phyloP scores from a whole-genome alignment of 2,888 invertebrate species.

The Pegoplata infirma region DNA sequence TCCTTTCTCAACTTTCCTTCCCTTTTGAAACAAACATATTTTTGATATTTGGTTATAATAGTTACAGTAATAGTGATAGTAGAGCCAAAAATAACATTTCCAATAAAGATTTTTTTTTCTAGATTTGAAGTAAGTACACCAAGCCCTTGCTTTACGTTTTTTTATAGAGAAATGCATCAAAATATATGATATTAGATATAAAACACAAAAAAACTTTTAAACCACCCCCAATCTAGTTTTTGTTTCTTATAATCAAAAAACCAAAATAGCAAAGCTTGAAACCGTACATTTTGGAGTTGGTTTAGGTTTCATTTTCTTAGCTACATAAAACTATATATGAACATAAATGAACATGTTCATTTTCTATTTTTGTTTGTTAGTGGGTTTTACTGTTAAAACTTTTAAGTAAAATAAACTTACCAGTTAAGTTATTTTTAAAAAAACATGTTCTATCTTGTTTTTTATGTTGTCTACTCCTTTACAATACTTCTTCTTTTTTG shows the following conservation, averaged over 20 bases:
- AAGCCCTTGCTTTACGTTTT: no score
- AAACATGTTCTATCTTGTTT: constrained; percentile 17
- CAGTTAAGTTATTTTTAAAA: constrained; percentile 37
- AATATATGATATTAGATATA: no score
- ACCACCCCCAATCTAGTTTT: no score
- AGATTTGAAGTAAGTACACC: neutral
- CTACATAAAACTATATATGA: no score
- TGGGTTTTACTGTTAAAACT: constrained; percentile 1
- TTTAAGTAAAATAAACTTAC: constrained; percentile 48
- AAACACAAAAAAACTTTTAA: no score
- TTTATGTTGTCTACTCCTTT: neutral
- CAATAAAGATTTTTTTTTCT: neutral
- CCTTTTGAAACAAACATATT: neutral
- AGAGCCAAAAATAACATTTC: neutral
- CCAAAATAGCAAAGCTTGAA: no score
- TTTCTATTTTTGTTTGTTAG: neutral
- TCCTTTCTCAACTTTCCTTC: no score
- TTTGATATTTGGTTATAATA: neutral
- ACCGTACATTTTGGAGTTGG: no score
- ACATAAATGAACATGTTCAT: neutral
- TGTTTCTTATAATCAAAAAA: no score
- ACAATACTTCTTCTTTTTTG: neutral
- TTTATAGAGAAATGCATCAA: no score
- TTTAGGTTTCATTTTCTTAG: no score
- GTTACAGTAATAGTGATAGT: neutral